Conservation (phyloP, 2,888 invertebrate genomes). For the Desoria tigrina region DNA sequence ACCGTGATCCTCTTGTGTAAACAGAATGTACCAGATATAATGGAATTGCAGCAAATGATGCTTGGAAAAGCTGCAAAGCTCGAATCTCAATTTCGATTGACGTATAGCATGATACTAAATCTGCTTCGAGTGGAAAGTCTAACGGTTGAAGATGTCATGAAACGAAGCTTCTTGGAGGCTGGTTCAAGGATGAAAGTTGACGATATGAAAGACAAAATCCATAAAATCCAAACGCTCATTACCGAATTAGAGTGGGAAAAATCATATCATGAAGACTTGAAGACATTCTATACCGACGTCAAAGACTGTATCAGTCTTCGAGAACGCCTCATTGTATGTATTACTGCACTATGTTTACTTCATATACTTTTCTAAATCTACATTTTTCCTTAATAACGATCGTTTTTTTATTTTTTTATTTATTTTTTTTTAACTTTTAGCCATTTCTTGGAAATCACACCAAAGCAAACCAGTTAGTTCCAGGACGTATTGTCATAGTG, state of each 20-base stretch:
- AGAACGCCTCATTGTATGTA: conserved; percentile 61
- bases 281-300: conserved; percentile 68
- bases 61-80: conserved; percentile 76
- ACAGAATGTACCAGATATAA: conserved; percentile 69
- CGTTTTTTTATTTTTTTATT: not conserved
- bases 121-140: conserved; percentile 79
- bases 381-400: not conserved
- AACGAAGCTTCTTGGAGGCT: conserved; percentile 79
- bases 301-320: conserved; percentile 65
- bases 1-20: conserved; percentile 93
- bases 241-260: conserved; percentile 60
- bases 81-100: conserved; percentile 90
- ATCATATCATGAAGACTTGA: conserved; percentile 63
- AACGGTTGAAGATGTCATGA: conserved; percentile 94
- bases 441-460: conserved; percentile 33
- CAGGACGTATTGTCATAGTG: conserved; percentile 74
- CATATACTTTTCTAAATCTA: not conserved
- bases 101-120: conserved; percentile 92
- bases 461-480: conserved; percentile 55
- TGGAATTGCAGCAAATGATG: conserved; percentile 82
- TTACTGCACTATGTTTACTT: not conserved
- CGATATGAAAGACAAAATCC: conserved; percentile 66
- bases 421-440: conserved; percentile 15
- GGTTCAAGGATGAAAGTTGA: conserved; percentile 62
- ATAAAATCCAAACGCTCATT: conserved; percentile 63